Evolutionary conservation across 2,113 vertebrate species (phyloP), one percentile per base, ranked within the genome.

Genomic region (Channa maculata): DNA sequence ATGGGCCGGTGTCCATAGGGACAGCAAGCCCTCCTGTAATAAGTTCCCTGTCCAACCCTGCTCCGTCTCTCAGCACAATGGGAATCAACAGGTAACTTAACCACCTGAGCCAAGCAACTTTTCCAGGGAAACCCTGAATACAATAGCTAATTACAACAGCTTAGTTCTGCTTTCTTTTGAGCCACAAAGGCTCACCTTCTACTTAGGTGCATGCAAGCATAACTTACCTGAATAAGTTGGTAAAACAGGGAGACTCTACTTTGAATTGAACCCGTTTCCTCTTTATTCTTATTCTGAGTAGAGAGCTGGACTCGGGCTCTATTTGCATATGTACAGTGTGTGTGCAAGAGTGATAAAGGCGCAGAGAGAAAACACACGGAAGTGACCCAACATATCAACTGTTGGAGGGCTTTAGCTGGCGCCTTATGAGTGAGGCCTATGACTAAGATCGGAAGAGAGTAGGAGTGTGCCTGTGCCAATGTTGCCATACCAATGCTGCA

Each of bases 381-480:
- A 90, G 87, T 83, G 90, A 86, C 80, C 85, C 88, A 88, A 89
- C 84, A 69, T 65, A 83, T 82, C 75, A 71, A 71, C 80, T 70
- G 64, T 87, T 93, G 77, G 93, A 92, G 85, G 92, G 89, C 65
- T 0, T 0, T 63, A 92, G 89, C 66, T 79, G 76, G 80, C 78
- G 81, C 83, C 59, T 88, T 78, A 83, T 85, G 83, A 72, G 10
- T 2, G 57, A 91, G 86, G 86, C 91, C 91, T 91, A 90, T 95
- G 94, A 96, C 87, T 91, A 91, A 90, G 72, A 88, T 89, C 78
- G 82, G 80, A 70, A 82, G 88, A 54, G 70, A 82, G 93, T 93
- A 92, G 95, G 94, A 93, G 93, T 93, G 89, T 58, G 92, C 66
- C 86, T 69, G 72, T 83, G 78, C 89, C 85, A 77, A 84, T 80